Evolutionary conservation across 2,888 invertebrate genomes (phyloP).

Genomic region (Bombylius major): DNA sequence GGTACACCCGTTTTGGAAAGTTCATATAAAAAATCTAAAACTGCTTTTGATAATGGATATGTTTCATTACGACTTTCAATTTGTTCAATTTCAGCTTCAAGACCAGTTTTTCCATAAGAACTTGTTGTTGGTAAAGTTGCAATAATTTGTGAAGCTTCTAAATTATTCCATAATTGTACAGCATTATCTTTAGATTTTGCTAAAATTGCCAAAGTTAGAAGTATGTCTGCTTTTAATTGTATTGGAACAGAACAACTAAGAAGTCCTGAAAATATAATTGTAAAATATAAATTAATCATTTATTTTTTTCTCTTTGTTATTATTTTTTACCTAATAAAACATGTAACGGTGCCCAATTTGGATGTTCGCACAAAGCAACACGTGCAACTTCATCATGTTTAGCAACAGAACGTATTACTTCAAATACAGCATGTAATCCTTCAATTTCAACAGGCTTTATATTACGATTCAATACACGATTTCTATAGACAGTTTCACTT

Average conservation of each 20-base stretch:
- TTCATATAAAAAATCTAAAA: conserved; percentile 60
- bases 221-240: conserved; percentile 68
- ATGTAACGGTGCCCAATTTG: conserved; percentile 74
- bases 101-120: conserved; percentile 42
- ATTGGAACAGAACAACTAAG: conserved; percentile 79
- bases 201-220: conserved; percentile 66
- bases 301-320: neutral
- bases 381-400: conserved; percentile 68
- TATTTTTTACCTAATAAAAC: conserved; percentile 50
- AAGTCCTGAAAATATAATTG: conserved; percentile 43
- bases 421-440: conserved; percentile 69
- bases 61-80: conserved; percentile 83
- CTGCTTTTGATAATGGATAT: conserved; percentile 75
- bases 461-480: conserved; percentile 41
- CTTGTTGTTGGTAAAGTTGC: conserved; percentile 51
- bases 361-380: conserved; percentile 72
- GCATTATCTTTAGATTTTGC: conserved; percentile 67
- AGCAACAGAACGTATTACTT: conserved; percentile 65
- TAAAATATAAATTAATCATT: neutral
- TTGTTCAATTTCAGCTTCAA: conserved; percentile 80
- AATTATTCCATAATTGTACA: conserved; percentile 69
- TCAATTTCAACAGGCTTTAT: conserved; percentile 74
- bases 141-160: conserved; percentile 72
- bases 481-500: conserved; percentile 51
- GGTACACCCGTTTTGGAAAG: conserved; percentile 62